These are phyloP conservation scores for Setophaga kirtlandii DNA, from an alignment of 2,113 vertebrate genomes.

Conservation along the genomic window DNA sequence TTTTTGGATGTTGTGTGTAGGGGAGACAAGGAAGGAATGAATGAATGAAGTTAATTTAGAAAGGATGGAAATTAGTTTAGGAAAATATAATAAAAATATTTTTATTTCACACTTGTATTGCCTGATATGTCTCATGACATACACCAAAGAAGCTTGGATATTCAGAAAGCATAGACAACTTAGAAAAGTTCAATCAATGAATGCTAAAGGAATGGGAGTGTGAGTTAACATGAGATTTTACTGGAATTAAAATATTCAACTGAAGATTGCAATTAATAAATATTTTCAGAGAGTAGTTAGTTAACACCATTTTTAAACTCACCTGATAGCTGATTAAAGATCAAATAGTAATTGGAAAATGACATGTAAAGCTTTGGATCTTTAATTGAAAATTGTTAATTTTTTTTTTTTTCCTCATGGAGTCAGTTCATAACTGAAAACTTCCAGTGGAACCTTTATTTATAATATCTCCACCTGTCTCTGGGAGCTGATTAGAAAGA, in stretches of 20 bases:
- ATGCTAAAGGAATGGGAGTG: background rate
- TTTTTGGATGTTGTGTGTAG: background rate
- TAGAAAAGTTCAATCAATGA: background rate
- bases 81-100: background rate
- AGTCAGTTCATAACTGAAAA: background rate
- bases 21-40: too few species aligned
- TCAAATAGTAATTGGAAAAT: background rate
- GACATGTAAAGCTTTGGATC: background rate
- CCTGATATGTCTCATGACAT: background rate
- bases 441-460: background rate
- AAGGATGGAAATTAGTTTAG: background rate
- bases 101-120: background rate
- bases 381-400: background rate
- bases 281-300: background rate
- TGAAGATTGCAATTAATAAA: background rate
- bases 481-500: background rate
- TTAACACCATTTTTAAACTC: background rate
- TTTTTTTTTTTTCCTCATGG: too few species aligned
- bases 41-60: background rate
- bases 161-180: background rate
- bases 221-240: background rate
- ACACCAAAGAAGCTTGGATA: background rate
- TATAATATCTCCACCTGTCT: background rate
- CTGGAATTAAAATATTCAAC: background rate
- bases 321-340: background rate